These are phyloP conservation scores for Aphelinus atriplicis DNA, from an alignment of 1,140 invertebrate genomes.

Conservation along the genomic window DNA sequence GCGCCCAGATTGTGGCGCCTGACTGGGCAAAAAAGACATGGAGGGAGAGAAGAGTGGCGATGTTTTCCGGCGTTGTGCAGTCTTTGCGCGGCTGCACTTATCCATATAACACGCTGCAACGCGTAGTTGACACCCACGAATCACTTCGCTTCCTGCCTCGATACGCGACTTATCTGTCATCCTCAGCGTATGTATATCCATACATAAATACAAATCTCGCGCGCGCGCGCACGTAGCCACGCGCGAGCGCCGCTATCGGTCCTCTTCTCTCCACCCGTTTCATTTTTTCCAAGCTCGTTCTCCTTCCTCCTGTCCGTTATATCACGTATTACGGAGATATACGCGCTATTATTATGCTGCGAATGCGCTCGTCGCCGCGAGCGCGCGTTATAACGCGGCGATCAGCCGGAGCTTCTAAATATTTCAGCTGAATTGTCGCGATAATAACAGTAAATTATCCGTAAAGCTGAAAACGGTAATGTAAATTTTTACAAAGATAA, in stretches of 20 bases:
- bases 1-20: not conserved
- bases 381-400: slow-evolving; percentile 8
- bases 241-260: not conserved
- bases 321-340: slow-evolving; percentile 53
- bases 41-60: not conserved
- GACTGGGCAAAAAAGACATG: not conserved
- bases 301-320: slow-evolving; percentile 39
- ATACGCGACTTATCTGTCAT: slow-evolving; percentile 61
- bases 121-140: slow-evolving; percentile 26
- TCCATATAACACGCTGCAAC: not conserved
- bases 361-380: slow-evolving; percentile 22
- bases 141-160: slow-evolving; percentile 55
- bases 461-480: slow-evolving; percentile 34
- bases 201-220: slow-evolving; percentile 38
- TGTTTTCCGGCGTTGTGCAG: not conserved
- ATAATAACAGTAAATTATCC: slow-evolving; percentile 39
- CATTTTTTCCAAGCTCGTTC: not conserved
- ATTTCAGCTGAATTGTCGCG: slow-evolving; percentile 35
- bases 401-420: slow-evolving; percentile 22
- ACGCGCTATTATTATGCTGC: slow-evolving; percentile 49
- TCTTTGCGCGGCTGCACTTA: slow-evolving; percentile 1
- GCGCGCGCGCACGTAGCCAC: slow-evolving; percentile 40
- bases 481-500: slow-evolving; percentile 38
- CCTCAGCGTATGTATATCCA: slow-evolving; percentile 35
- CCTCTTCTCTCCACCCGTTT: not conserved